Evolutionary conservation across 2,113 vertebrate genomes (phyloP), one percentile per base, ranked within the genome.

Genomic region (Hystrix brachyura): DNA sequence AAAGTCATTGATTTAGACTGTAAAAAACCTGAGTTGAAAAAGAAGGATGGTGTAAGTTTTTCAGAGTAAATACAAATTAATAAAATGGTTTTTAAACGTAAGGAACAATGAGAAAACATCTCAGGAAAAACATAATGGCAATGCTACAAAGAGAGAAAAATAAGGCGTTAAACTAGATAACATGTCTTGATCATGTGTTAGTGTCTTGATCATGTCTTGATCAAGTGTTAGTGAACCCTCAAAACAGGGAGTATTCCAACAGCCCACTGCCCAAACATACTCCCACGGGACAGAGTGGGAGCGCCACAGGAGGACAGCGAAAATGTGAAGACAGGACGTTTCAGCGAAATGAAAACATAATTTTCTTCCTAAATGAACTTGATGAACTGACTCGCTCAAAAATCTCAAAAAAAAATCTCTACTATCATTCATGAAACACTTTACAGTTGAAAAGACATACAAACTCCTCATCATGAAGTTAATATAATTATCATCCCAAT

Each of bases 351-450:
- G 67, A 32, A 21, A 90, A 60, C 17, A 55, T 23, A 59, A 48
- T 59, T 94, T 94, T 92, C 72, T 90, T 92, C 48, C 46, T 67
- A 5, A 72, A 53, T 81, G 25, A 94, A 88, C 48, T 5, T 93
- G 17, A 86, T 80, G 8, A 93, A 87, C 29, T 85, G 29, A 72
- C 23, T 82, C 14, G 55, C 19, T 60, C 65, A 88, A 83, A 67
- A 60, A 83, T 86, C 38, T 72, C 82, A 86, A 79, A 76, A 9
- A 82, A 57, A 21, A 83, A 85, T 21, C 25, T 72, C 1, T 48
- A 78, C 74, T 53, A 65, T 89, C 34, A 86, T 87, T 90, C 74
- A 74, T 4, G 2, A 27, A 76, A 10, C 11, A 59, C 48, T 82
- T 87, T 94, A 46, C 27, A 59, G 82, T 14, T 79, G 23, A 82